These are phyloP conservation scores for Coendou prehensilis DNA, from an alignment of 2,797 vertebrate genomes.

Conservation along the genomic window DNA sequence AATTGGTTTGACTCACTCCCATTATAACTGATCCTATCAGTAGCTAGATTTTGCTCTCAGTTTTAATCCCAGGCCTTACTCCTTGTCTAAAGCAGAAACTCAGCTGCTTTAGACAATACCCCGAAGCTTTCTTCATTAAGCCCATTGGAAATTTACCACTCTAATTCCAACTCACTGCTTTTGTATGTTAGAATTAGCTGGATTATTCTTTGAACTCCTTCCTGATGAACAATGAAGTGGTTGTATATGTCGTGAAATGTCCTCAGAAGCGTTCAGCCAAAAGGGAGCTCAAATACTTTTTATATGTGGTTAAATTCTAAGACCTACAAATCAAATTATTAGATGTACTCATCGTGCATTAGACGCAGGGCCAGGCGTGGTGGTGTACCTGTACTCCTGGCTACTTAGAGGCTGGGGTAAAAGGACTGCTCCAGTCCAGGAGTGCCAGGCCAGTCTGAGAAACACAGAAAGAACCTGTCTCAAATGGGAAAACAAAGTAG, in stretches of 20 bases:
- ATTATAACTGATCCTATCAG: background rate
- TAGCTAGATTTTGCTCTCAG: background rate
- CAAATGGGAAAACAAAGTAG: background rate
- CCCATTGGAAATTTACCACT: background rate
- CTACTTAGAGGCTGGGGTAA: background rate
- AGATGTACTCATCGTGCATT: slow-evolving; percentile 28
- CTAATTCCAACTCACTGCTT: slow-evolving; percentile 46
- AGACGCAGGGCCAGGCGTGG: no score
- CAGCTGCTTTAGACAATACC: slow-evolving; percentile 3
- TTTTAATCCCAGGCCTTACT: background rate
- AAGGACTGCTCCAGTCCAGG: background rate
- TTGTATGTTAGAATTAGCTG: background rate
- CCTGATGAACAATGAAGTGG: background rate
- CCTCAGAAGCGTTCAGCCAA: background rate
- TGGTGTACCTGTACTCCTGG: background rate
- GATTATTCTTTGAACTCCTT: slow-evolving; percentile 5
- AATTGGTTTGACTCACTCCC: slow-evolving; percentile 24
- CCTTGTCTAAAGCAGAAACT: slow-evolving; percentile 19
- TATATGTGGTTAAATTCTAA: background rate
- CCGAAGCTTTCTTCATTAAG: slow-evolving; percentile 9
- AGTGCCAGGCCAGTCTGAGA: background rate
- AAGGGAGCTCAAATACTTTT: background rate
- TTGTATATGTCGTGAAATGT: background rate
- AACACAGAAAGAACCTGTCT: background rate
- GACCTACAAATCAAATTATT: slow-evolving; percentile 24